Base-by-base conservation (phyloP, 2,797 vertebrate species). In the Huso huso region DNA sequence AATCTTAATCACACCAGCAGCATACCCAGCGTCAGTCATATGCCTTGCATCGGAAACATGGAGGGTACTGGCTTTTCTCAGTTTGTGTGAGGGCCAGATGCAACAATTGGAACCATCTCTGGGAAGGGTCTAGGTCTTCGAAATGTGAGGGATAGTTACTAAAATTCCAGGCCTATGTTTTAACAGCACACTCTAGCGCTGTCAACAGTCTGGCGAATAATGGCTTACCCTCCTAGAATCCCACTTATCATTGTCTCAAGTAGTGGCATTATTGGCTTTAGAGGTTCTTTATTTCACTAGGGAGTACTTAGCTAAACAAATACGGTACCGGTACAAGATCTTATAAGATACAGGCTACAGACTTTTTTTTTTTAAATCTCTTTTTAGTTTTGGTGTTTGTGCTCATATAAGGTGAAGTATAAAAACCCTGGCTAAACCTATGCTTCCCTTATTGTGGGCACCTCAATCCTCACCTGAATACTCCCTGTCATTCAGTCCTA, bases 241-340 rank as follows among this genome's bases (percentile, higher is more conserved):
- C 79, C 76, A 80, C 81, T 84, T 81, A 81, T 82, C 83, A 79
- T 66, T 64, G 73, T 69, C 75, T 68, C 72, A 75, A 79, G 77
- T 75, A 71, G 69, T 63, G 74, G 72, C 59, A 81, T 82, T 83
- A 83, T 83, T 83, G 84, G 82, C 80, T 82, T 81, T 81, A 84
- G 81, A 77, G 79, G 52, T 78, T 77, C 78, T 76, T 80, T 81
- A 83, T 80, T 81, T 87, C 79, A 82, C 78, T 76, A 74, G 70
- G 69, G 65, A 76, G 69, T 74, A 62, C 61, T 62, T 62, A 37
- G 8, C 61, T 48, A 48, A 48, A 48, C 13, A 62, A 62, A 62
- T 8, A 37, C 23, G 23, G 6, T 76, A 82, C 76, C 75, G 74
- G 23, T 37, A 37, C 2, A 37, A 37, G 23, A 37, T 37, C 23